These are phyloP conservation scores for Upupa epops DNA, from an alignment of 2,113 vertebrate species.

Conservation along the genomic window DNA sequence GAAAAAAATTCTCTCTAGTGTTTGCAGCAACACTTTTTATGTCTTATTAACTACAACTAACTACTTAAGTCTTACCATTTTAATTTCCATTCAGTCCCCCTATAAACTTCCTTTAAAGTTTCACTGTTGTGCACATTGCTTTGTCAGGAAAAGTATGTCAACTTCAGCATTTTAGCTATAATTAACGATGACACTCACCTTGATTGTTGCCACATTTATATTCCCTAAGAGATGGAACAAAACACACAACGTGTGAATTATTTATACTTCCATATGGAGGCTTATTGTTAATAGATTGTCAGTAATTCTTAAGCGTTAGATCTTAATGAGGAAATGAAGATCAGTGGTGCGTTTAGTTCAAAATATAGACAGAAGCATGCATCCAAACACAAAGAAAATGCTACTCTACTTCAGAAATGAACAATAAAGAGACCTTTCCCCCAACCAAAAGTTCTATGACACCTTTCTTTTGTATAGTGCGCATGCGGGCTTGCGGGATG, in stretches of 20 bases:
- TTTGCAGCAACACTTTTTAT: constrained; percentile 9
- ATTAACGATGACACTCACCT: constrained; percentile 31
- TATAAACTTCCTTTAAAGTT: constrained; percentile 29
- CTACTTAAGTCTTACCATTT: neutral
- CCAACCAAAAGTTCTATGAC: constrained; percentile 24
- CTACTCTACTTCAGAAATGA: neutral
- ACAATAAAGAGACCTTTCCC: constrained; percentile 34
- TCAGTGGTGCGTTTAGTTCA: neutral
- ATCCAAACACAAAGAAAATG: neutral
- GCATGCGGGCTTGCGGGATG: too few species aligned
- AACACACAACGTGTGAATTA: constrained; percentile 47
- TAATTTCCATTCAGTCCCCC: neutral
- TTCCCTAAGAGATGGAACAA: constrained; percentile 17
- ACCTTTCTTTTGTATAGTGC: too few species aligned
- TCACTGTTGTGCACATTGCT: neutral
- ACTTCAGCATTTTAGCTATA: constrained; percentile 29
- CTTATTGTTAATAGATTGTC: constrained; percentile 41
- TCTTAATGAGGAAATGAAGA: constrained; percentile 36
- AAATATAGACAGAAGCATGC: constrained; percentile 29
- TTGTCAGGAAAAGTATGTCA: constrained; percentile 4
- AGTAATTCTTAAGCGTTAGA: constrained; percentile 33
- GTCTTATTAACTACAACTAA: neutral
- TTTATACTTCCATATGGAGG: constrained; percentile 40
- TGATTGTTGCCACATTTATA: constrained; percentile 26
- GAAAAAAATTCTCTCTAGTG: neutral